Base-by-base conservation (phyloP, 2,888 invertebrate genomes). In the Phrixothrix hirtus region DNA sequence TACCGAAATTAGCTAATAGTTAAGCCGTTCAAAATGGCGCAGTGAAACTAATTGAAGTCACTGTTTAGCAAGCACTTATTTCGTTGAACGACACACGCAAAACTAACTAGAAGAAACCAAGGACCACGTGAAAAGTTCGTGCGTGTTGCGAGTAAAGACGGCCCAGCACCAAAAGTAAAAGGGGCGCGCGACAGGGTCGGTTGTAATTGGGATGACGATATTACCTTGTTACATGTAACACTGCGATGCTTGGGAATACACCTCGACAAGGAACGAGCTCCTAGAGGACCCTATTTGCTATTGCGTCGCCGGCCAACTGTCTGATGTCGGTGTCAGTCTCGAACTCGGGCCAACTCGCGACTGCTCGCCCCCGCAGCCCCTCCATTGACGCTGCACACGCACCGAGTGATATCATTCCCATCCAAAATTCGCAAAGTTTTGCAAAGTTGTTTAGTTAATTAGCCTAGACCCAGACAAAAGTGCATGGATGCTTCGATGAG, bases 301-400 rank as follows among this genome's bases (percentile, higher is more conserved):
- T 76, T 77, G 76, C 76, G 78, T 78, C 76, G 78, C 77, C 79
- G 78, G 77, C 76, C 78, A 77, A 78, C 78, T 78, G 78, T 77
- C 77, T 76, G 76, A 65, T 57, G 62, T 66, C 63, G 64, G 61
- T 74, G 75, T 73, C 76, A 74, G 74, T 74, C 75, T 74, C 74
- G 75, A 75, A 74, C 77, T 64, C 66, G 66, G 63, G 64, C 61
- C 57, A 37, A 56, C 59, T 64, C 63, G 64, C 66, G 52, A 61
- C 53, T 56, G 52, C 58, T 59, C 64, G 61, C 63, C 65, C 65
- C 62, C 63, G 60, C 64, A 63, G 53, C 61, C 64, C 65, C 64
- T 61, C 65, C 61, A 59, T 57, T 49, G 55, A 52, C 58, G 46
- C 42, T 60, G 59, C 62, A 60, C 62, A 62, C 64, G 62, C 64